phyloP scores from a whole-genome alignment of 1,140 invertebrate genomes.

The Bombus terrestris region DNA sequence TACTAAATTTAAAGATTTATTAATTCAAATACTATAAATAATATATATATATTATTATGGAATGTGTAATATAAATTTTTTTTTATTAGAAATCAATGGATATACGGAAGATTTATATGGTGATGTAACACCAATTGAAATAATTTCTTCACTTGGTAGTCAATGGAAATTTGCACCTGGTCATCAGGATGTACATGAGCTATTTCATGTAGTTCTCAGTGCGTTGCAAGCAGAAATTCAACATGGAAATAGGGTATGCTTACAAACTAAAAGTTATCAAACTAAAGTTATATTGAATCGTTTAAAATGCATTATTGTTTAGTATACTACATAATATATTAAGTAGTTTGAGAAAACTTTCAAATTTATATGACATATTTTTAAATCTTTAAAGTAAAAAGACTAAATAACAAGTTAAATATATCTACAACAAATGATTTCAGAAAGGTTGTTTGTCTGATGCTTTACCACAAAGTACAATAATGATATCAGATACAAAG shows the following conservation, averaged over 20 bases:
- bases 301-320: not conserved
- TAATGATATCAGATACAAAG: constrained; percentile 68
- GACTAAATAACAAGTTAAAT: not conserved
- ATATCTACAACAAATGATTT: constrained; percentile 38
- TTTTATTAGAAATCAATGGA: constrained; percentile 88
- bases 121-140: constrained; percentile 87
- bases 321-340: not conserved
- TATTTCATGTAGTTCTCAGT: constrained; percentile 93
- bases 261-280: not conserved
- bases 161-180: constrained; percentile 94
- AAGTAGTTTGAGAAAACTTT: not conserved
- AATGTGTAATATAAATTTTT: not conserved
- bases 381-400: not conserved
- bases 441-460: constrained; percentile 88
- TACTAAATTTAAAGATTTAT: not conserved
- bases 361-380: not conserved
- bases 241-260: constrained; percentile 83
- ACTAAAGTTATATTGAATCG: not conserved
- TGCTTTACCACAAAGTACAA: constrained; percentile 81
- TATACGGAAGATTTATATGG: constrained; percentile 87
- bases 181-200: constrained; percentile 96
- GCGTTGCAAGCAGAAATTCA: constrained; percentile 93
- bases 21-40: not conserved
- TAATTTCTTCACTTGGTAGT: constrained; percentile 89
- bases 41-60: not conserved